Evolutionary conservation across 2,888 invertebrate genomes (phyloP).

Genomic region (Andrena hattorfiana): DNA sequence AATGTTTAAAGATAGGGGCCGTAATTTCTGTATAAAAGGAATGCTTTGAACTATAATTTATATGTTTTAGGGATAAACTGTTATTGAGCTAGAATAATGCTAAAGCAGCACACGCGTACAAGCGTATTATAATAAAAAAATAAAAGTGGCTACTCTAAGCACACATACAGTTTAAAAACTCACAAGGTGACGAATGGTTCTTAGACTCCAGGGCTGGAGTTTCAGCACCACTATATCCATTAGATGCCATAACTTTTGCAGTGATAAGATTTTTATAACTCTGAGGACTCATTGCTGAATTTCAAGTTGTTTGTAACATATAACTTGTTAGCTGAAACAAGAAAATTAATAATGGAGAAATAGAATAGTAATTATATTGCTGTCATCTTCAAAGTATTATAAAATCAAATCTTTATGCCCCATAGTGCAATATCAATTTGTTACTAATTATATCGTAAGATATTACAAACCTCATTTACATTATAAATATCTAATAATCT

Average conservation of each 20-base stretch:
- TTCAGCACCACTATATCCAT: slow-evolving; percentile 78
- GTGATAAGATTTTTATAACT: slow-evolving; percentile 86
- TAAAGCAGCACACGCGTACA: slow-evolving; percentile 3
- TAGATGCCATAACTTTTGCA: slow-evolving; percentile 81
- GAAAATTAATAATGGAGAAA: slow-evolving; percentile 6
- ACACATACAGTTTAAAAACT: slow-evolving; percentile 84
- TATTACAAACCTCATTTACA: not conserved
- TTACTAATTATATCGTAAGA: too few relatives aligned
- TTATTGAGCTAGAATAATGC: not conserved
- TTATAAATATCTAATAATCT: not conserved
- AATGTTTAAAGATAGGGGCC: too few relatives aligned
- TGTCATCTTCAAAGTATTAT: not conserved
- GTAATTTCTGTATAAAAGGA: not conserved
- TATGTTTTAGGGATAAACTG: not conserved
- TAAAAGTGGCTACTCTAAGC: slow-evolving; percentile 81
- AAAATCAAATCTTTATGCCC: not conserved
- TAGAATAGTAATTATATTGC: too few relatives aligned
- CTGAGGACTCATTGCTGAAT: slow-evolving; percentile 86
- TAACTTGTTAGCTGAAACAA: slow-evolving; percentile 65
- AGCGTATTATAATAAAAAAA: slow-evolving; percentile 62
- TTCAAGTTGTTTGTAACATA: slow-evolving; percentile 57
- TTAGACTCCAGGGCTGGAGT: slow-evolving; percentile 75
- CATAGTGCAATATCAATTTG: not conserved
- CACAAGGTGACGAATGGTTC: slow-evolving; percentile 84
- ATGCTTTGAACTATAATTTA: not conserved